Evolutionary conservation across 2,888 invertebrate species (phyloP).

Genomic region (Erebia palarica): DNA sequence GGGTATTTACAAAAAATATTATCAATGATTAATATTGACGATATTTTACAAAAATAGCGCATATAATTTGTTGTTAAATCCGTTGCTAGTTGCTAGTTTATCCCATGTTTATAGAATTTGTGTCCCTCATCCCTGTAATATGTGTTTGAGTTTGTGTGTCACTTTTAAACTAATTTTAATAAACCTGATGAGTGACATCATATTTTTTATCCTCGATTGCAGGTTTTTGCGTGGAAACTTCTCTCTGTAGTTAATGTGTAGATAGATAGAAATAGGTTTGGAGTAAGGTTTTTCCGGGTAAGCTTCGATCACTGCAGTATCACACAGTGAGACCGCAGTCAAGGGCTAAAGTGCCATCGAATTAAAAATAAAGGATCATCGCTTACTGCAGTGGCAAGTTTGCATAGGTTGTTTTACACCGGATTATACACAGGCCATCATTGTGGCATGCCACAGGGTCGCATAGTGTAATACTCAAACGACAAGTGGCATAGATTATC

Average conservation of each 20-base stretch:
- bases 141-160: slow-evolving; percentile 18
- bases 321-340: no score
- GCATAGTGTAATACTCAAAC: no score
- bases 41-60: slow-evolving; percentile 7
- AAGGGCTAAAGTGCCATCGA: no score
- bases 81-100: slow-evolving; percentile 14
- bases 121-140: neutral
- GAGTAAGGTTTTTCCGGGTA: no score
- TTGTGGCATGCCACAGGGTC: no score
- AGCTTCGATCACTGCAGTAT: no score
- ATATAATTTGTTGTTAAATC: slow-evolving; percentile 6
- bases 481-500: no score
- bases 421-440: no score
- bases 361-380: no score
- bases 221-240: neutral
- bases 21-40: neutral
- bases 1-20: neutral
- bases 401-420: no score
- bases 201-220: neutral
- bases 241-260: neutral
- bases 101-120: slow-evolving; percentile 3
- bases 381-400: no score
- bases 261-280: no score
- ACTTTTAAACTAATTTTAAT: neutral
- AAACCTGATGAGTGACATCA: neutral